Percentiles rank a stretch among this genome's conserved stretches.
Conservation (phyloP, 2,797 vertebrate genomes). For the Sebastes reedi region DNA sequence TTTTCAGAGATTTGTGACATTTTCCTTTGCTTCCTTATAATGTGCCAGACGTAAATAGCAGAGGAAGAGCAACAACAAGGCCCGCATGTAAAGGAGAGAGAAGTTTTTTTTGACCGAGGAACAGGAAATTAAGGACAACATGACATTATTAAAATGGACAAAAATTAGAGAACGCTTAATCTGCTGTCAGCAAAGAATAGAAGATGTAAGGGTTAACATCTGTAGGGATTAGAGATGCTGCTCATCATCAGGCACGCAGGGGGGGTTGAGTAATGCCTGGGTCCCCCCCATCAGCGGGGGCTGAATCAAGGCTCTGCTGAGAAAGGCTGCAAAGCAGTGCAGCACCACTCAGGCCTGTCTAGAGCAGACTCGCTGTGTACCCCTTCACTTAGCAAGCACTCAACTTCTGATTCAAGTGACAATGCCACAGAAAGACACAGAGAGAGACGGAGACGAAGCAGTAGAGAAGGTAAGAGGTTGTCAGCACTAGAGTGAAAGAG, state of each 20-base stretch:
- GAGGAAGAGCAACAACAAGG: not conserved
- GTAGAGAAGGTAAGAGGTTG: conserved; percentile 74
- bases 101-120: not conserved
- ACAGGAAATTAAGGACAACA: conserved; percentile 16
- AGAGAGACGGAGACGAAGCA: conserved; percentile 40
- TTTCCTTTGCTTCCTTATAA: not conserved
- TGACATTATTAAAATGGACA: conserved; percentile 18
- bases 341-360: conserved; percentile 72
- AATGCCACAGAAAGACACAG: conserved; percentile 49
- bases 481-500: conserved; percentile 68
- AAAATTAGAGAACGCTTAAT: conserved; percentile 20
- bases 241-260: conserved; percentile 52
- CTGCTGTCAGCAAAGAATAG: conserved; percentile 18
- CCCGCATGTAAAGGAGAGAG: not conserved
- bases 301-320: conserved; percentile 67
- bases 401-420: conserved; percentile 76
- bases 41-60: not conserved
- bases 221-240: conserved; percentile 57
- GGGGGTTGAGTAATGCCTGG: conserved; percentile 47
- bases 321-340: conserved; percentile 64
- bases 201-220: conserved; percentile 50
- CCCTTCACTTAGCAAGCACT: conserved; percentile 74
- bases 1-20: not conserved
- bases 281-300: conserved; percentile 57
- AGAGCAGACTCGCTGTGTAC: conserved; percentile 67